Conservation (phyloP, 2,888 invertebrate genomes). For the Meandrusa payeni region DNA sequence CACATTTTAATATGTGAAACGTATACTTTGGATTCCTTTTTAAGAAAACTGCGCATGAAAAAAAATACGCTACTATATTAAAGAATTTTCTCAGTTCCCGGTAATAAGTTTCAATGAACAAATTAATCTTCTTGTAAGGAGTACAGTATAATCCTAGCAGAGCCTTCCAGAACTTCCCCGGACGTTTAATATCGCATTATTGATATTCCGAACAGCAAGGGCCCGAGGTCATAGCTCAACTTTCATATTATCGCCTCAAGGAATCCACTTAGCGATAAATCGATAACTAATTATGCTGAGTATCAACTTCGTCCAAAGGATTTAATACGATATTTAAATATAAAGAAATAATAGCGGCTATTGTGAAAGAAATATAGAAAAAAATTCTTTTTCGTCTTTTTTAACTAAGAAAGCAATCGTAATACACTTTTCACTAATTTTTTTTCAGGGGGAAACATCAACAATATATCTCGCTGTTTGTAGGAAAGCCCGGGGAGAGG, state of each 20-base stretch:
- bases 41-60: too few species aligned
- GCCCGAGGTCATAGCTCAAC: slow-evolving; percentile 52
- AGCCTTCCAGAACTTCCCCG: slow-evolving; percentile 50
- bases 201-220: slow-evolving; percentile 50
- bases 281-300: slow-evolving; percentile 43
- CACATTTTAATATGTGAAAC: too few species aligned
- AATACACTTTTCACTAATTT: too few species aligned
- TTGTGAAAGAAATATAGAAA: too few species aligned
- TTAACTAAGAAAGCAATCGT: too few species aligned
- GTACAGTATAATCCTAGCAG: slow-evolving; percentile 60
- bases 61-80: slow-evolving; percentile 11
- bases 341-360: too few species aligned
- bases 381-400: too few species aligned
- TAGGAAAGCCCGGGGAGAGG: too few species aligned
- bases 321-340: slow-evolving; percentile 36
- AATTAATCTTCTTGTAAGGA: slow-evolving; percentile 44
- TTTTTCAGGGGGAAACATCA: too few species aligned
- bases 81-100: slow-evolving; percentile 1
- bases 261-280: slow-evolving; percentile 54
- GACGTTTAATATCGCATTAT: slow-evolving; percentile 55
- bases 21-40: too few species aligned
- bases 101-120: slow-evolving; percentile 29
- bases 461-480: too few species aligned
- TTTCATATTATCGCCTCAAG: slow-evolving; percentile 40
- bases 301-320: slow-evolving; percentile 32